phyloP scores from a whole-genome alignment of 2,797 vertebrate species.

The Arnoldichthys spilopterus region DNA sequence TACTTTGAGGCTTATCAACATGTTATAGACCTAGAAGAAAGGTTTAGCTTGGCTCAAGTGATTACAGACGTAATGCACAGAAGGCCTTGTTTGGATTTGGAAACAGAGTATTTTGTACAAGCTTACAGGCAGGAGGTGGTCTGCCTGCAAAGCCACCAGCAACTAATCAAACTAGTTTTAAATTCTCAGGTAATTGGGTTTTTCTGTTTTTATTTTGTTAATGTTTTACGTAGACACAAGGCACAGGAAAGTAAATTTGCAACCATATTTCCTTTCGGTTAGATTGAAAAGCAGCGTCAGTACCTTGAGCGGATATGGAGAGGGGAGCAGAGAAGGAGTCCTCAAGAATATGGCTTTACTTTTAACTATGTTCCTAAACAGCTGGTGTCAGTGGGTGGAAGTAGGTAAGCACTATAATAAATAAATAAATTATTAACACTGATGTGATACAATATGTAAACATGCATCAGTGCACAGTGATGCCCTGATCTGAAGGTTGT shows the following conservation, averaged over 20 bases:
- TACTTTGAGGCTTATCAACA: constrained; percentile 82
- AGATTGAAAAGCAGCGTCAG: constrained; percentile 77
- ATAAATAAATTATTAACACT: not conserved
- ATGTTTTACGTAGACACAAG: not conserved
- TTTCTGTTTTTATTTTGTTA: not conserved
- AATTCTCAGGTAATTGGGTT: constrained; percentile 70
- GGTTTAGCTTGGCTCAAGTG: constrained; percentile 72
- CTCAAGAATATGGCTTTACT: constrained; percentile 72
- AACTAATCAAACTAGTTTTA: constrained; percentile 70
- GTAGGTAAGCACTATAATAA: constrained; percentile 62
- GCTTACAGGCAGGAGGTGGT: constrained; percentile 69
- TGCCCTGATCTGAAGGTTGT: not conserved
- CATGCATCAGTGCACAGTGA: not conserved
- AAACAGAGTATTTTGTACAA: constrained; percentile 71
- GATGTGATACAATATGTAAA: not conserved
- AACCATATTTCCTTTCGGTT: constrained; percentile 23
- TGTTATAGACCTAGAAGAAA: constrained; percentile 73
- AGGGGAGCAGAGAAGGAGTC: constrained; percentile 57
- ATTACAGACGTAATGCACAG: constrained; percentile 76
- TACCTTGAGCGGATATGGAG: constrained; percentile 73
- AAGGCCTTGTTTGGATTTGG: constrained; percentile 72
- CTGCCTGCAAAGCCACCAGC: constrained; percentile 75
- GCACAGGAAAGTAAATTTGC: not conserved
- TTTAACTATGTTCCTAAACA: constrained; percentile 74
- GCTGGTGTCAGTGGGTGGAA: constrained; percentile 75